Evolutionary conservation across 2,888 invertebrate genomes (phyloP).

Genomic region (Drosophila merina): DNA sequence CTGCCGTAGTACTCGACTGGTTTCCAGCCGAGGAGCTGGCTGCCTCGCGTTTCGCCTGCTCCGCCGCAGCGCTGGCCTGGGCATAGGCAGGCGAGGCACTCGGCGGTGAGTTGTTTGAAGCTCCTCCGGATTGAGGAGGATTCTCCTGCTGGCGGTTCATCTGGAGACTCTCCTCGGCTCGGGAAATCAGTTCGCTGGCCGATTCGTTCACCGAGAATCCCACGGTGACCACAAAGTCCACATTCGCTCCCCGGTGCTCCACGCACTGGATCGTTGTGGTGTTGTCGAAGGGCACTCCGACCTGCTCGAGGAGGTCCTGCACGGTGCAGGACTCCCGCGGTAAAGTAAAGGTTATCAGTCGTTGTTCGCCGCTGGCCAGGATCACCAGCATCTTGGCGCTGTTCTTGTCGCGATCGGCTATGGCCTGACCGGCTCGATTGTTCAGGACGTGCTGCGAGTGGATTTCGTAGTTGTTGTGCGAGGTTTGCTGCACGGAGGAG

Average conservation of each 20-base stretch:
- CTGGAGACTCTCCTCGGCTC: slow-evolving; percentile 83
- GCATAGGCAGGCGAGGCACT: slow-evolving; percentile 29
- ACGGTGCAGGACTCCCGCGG: slow-evolving; percentile 93
- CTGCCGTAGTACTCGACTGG: slow-evolving; percentile 67
- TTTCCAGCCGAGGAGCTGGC: slow-evolving; percentile 23
- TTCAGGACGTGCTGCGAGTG: slow-evolving; percentile 84
- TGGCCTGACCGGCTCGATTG: slow-evolving; percentile 79
- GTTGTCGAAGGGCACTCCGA: slow-evolving; percentile 88
- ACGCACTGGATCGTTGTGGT: slow-evolving; percentile 90
- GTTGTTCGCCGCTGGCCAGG: slow-evolving; percentile 90
- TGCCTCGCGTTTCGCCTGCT: slow-evolving; percentile 49
- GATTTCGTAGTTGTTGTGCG: slow-evolving; percentile 83
- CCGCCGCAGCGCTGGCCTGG: slow-evolving; percentile 44
- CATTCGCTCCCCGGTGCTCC: slow-evolving; percentile 89
- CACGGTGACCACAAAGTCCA: slow-evolving; percentile 92
- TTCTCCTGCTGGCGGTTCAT: slow-evolving; percentile 81
- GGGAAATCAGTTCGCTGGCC: slow-evolving; percentile 82
- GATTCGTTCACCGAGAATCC: slow-evolving; percentile 85
- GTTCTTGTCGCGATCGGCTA: slow-evolving; percentile 82
- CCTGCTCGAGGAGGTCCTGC: slow-evolving; percentile 92
- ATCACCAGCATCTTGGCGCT: slow-evolving; percentile 92
- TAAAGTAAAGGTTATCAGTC: slow-evolving; percentile 92
- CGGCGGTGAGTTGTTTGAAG: slow-evolving; percentile 13
- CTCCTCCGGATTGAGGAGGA: slow-evolving; percentile 22
- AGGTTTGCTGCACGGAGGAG: slow-evolving; percentile 81